These are phyloP conservation scores for Teleogryllus oceanicus DNA, from an alignment of 2,888 invertebrate species.

Conservation along the genomic window DNA sequence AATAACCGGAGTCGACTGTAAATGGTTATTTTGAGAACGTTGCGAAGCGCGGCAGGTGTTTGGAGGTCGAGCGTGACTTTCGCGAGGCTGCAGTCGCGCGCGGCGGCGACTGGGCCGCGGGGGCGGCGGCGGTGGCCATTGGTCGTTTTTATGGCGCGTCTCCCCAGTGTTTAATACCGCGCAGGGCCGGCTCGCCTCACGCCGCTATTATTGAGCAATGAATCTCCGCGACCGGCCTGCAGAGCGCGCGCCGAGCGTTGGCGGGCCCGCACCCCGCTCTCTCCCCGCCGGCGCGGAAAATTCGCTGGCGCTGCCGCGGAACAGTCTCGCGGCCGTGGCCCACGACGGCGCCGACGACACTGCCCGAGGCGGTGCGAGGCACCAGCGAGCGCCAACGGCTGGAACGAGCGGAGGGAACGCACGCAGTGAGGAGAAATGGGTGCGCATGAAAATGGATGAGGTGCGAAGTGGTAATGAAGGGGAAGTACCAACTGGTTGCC, in stretches of 20 bases:
- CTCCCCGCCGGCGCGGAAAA: background rate
- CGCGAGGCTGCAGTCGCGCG: too few relatives aligned
- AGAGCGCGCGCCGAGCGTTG: background rate
- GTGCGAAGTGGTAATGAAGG: too few relatives aligned
- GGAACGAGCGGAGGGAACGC: too few relatives aligned
- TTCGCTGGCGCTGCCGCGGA: background rate
- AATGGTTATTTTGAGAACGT: too few relatives aligned
- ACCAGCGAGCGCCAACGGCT: too few relatives aligned
- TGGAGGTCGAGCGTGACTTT: too few relatives aligned
- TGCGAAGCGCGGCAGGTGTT: too few relatives aligned
- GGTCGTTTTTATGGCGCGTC: background rate
- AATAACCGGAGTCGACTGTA: too few relatives aligned
- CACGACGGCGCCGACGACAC: background rate
- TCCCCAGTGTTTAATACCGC: background rate
- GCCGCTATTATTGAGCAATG: slow-evolving; percentile 9
- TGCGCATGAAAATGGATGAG: too few relatives aligned
- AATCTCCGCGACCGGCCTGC: slow-evolving; percentile 5
- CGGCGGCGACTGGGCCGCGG: background rate
- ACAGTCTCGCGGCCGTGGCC: background rate
- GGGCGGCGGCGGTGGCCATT: background rate
- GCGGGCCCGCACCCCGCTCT: background rate
- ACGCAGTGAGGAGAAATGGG: too few relatives aligned
- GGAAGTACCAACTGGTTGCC: too few relatives aligned
- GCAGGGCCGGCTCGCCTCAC: background rate
- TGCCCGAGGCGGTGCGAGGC: too few relatives aligned